Evolutionary conservation across 2,113 vertebrate genomes (phyloP).

Genomic region (Falco punctatus): DNA sequence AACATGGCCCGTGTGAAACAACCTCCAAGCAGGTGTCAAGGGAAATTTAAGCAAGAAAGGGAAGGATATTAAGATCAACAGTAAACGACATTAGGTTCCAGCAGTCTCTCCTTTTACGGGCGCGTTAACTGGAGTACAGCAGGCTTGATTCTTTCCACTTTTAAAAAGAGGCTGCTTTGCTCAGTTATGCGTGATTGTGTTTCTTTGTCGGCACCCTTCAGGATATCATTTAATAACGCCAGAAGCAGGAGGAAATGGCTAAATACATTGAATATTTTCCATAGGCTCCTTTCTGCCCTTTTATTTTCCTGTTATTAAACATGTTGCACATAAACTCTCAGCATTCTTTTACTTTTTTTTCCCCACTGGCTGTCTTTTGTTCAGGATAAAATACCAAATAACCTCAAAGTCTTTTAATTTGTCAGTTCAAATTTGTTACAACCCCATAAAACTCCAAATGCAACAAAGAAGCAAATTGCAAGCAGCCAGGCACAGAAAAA

Average conservation of each 20-base stretch:
- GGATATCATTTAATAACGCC: constrained; percentile 71
- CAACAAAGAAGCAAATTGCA: constrained; percentile 62
- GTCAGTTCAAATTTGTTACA: constrained; percentile 69
- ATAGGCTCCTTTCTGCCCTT: constrained; percentile 50
- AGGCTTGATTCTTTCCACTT: constrained; percentile 16
- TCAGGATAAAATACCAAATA: constrained; percentile 67
- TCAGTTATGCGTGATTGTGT: constrained; percentile 2
- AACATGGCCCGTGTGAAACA: neutral
- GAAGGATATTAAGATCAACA: constrained; percentile 54
- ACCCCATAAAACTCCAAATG: constrained; percentile 52
- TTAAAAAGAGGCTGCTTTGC: neutral
- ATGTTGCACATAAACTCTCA: constrained; percentile 39
- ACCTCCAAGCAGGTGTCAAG: constrained; percentile 53
- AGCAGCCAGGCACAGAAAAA: constrained; percentile 55
- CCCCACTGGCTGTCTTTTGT: constrained; percentile 38
- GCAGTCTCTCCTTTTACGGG: constrained; percentile 2
- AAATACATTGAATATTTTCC: constrained; percentile 69
- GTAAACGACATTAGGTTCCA: constrained; percentile 12
- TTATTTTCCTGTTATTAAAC: constrained; percentile 70
- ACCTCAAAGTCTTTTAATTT: constrained; percentile 69
- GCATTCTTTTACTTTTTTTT: neutral
- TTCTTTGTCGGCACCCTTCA: constrained; percentile 65
- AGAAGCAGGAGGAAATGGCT: constrained; percentile 65
- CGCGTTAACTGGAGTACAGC: neutral
- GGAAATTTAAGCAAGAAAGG: constrained; percentile 53